A percentile compares a stretch with the other conserved stretches of the same genome.
phyloP scores from a whole-genome alignment of 2,888 invertebrate species.

The Glaucopsyche alexis region DNA sequence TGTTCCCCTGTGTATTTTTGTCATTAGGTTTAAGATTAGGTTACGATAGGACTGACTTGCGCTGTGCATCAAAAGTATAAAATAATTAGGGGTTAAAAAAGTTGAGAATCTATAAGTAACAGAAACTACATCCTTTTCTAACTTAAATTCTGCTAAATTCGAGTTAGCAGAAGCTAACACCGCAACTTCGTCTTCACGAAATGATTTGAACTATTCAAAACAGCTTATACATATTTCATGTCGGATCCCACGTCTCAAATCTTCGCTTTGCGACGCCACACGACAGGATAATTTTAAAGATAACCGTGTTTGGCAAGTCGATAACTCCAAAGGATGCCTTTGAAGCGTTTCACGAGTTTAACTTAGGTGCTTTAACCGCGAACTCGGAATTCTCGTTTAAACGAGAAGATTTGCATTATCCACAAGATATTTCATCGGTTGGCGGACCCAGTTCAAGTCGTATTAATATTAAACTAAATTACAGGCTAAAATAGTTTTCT shows the following conservation, averaged over 20 bases:
- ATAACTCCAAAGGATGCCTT: constrained; percentile 9
- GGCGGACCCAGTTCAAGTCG: too few species aligned
- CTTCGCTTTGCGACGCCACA: constrained; percentile 23
- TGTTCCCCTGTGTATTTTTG: too few species aligned
- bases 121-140: too few species aligned
- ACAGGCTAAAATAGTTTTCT: neutral
- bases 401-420: constrained; percentile 2
- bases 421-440: neutral
- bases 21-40: too few species aligned
- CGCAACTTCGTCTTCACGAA: neutral
- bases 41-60: too few species aligned
- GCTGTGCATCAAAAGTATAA: too few species aligned
- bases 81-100: too few species aligned
- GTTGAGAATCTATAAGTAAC: too few species aligned
- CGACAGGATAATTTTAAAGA: constrained; percentile 34
- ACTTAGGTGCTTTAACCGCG: neutral
- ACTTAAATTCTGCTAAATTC: too few species aligned
- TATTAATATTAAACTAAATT: too few species aligned
- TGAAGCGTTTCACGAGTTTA: constrained; percentile 19
- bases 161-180: too few species aligned
- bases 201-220: constrained; percentile 32
- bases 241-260: constrained; percentile 26
- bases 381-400: neutral
- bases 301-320: constrained; percentile 26
- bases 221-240: constrained; percentile 35